Base-by-base conservation (phyloP, 2,888 invertebrate genomes). In the Melinaea menophilus region DNA sequence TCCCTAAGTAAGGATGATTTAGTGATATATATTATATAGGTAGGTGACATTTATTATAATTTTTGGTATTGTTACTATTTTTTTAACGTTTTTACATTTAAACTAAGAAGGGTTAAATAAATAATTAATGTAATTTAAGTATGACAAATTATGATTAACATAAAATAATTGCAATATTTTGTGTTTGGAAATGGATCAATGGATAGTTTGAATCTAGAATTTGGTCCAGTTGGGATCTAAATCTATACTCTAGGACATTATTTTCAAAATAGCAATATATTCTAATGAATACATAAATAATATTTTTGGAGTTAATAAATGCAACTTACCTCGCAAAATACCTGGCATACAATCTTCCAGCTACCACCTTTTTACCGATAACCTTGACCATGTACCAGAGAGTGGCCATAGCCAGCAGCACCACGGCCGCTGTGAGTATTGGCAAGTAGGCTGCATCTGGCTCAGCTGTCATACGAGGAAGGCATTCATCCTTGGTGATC, bases 301-400 rank as follows among this genome's bases (percentile, higher is more conserved):
- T 37, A 37, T 37, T 37, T 37, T 22, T 22, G 22, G 22, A 22
- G 22, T 22, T 22, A 22, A 22, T 22, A 22, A 22, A 22, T 22
- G 22, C 22, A 48, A 69, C 75, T 74, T 65, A 91, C 91, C 90
- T 85, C 31, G 86, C 88, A 75, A 90, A 86, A 66, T 88, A 86
- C 68, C 86, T 83, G 1, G 88, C 84, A 68, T 90, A 88, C 1
- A 88, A 51, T 22, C 90, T 74, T 7, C 88, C 85, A 45, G 91
- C 89, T 1, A 85, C 75, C 3, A 91, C 67, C 59, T 86, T 74
- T 72, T 89, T 90, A 33, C 86, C 85, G 3, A 90, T 86, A 0
- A 82, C 88, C 69, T 91, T 91, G 45, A 90, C 73, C 59, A 91
- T 74, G 69, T 91, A 91, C 91, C 91, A 91, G 55, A 90, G 75